A percentile compares a stretch with the other conserved stretches of the same genome.
Evolutionary conservation across 1,140 invertebrate species (phyloP).

Genomic region (Drosophila lini): DNA sequence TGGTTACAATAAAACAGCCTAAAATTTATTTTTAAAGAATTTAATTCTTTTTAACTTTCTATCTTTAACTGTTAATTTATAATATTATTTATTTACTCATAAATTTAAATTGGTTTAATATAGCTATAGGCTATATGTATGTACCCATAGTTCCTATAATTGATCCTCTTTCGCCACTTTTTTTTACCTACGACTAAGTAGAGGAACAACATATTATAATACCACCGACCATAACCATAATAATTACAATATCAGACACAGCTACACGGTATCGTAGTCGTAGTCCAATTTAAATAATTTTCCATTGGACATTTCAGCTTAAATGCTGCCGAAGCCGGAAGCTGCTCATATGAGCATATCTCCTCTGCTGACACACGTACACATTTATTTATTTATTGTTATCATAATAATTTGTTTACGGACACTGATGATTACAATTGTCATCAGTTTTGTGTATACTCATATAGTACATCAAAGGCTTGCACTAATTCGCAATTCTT

Average conservation of each 20-base stretch:
- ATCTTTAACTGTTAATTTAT: too few relatives aligned
- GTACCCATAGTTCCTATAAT: background rate
- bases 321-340: conserved; percentile 56
- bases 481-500: background rate
- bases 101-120: too few relatives aligned
- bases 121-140: too few relatives aligned
- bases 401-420: conserved; percentile 36
- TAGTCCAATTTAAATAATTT: conserved; percentile 68
- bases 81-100: too few relatives aligned
- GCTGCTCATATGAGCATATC: conserved; percentile 78
- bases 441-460: conserved; percentile 18
- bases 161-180: background rate
- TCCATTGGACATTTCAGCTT: conserved; percentile 49
- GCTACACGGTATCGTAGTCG: conserved; percentile 1
- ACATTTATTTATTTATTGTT: conserved; percentile 12
- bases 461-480: background rate
- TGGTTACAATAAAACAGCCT: too few relatives aligned
- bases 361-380: conserved; percentile 38
- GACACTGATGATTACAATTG: conserved; percentile 22
- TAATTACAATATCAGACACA: conserved; percentile 19
- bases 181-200: conserved; percentile 1
- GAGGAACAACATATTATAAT: conserved; percentile 14
- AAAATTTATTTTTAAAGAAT: too few relatives aligned
- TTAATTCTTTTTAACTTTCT: too few relatives aligned
- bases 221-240: conserved; percentile 27